A percentile compares a stretch with the other conserved stretches of the same genome.
phyloP scores from a whole-genome alignment of 2,888 invertebrate genomes.

The Podotricha telesiphe region DNA sequence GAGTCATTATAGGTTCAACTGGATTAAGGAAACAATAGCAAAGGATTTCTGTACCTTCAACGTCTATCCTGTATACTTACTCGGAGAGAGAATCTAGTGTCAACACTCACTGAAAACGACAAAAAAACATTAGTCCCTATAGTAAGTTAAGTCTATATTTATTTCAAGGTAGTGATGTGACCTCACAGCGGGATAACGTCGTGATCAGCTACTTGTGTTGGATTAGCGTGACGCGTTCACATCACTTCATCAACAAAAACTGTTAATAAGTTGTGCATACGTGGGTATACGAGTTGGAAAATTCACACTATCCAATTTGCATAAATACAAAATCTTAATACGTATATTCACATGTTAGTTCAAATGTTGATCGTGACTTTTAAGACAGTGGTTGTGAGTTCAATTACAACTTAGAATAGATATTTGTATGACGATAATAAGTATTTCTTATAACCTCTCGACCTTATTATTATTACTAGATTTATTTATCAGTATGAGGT shows the following conservation, averaged over 20 bases:
- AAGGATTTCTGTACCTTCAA: too few relatives aligned
- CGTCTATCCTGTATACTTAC: too few relatives aligned
- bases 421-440: too few relatives aligned
- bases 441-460: too few relatives aligned
- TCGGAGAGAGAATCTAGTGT: too few relatives aligned
- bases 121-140: too few relatives aligned
- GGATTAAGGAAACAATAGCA: too few relatives aligned
- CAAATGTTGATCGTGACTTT: background rate
- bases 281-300: slow-evolving; percentile 33
- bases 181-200: slow-evolving; percentile 31
- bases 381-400: too few relatives aligned
- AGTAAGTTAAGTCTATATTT: slow-evolving; percentile 1
- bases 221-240: slow-evolving; percentile 32
- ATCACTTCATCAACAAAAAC: slow-evolving; percentile 31
- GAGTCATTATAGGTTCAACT: too few relatives aligned
- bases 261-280: slow-evolving; percentile 39
- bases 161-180: slow-evolving; percentile 17
- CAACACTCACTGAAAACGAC: background rate
- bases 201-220: slow-evolving; percentile 41
- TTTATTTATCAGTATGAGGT: too few relatives aligned
- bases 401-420: too few relatives aligned
- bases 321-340: background rate
- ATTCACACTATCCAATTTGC: slow-evolving; percentile 18
- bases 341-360: background rate
- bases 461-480: too few relatives aligned